Evolutionary conservation across 2,888 invertebrate species (phyloP), one percentile per base, ranked within the genome.

Genomic region (Petrolisthes cinctipes): DNA sequence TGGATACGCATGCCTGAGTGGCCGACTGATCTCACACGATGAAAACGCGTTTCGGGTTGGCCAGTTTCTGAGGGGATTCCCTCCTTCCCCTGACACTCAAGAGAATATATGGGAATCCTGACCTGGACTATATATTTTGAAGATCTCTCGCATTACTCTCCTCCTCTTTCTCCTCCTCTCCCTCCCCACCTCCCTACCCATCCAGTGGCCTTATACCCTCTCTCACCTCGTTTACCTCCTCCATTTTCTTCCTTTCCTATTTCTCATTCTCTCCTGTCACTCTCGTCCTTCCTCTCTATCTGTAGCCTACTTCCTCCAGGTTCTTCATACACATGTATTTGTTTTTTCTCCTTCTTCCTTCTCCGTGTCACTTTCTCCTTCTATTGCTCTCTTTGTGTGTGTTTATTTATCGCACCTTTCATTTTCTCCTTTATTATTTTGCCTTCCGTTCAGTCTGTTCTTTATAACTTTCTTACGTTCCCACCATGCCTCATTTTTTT

Each of bases 1-100:
- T 83, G 83, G 83, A 75, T 76, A 61, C 83, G 83, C 83, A 83
- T 83, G 75, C 83, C 83, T 83, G 83, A 73, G 76, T 76, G 83
- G 20, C 76, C 76, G 37, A 61, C n/a, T n/a, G n/a, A n/a, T n/a
- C n/a, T n/a, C n/a, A n/a, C n/a, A 61, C 61, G 61, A 61, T 61
- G 61, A 61, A 61, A 61, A 61, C 61, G 61, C 61, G 61, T 61
- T 61, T 17, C 61, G 17, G 61, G 61, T 17, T 17, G 61, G 61
- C 61, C 17, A 61, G 61, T 61, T 61, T 61, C 61, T 61, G 61
- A 61, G 61, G 61, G 61, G 61, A 61, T 61, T 61, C 17, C 11
- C 61, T 61, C 17, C 61, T 17, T 61, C 61, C 37, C 37, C 37
- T 37, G 37, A 37, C 37, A 37, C 37, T 37, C 37, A 37, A 37